phyloP scores from a whole-genome alignment of 2,113 vertebrate genomes.

The Cyrtonyx montezumae region DNA sequence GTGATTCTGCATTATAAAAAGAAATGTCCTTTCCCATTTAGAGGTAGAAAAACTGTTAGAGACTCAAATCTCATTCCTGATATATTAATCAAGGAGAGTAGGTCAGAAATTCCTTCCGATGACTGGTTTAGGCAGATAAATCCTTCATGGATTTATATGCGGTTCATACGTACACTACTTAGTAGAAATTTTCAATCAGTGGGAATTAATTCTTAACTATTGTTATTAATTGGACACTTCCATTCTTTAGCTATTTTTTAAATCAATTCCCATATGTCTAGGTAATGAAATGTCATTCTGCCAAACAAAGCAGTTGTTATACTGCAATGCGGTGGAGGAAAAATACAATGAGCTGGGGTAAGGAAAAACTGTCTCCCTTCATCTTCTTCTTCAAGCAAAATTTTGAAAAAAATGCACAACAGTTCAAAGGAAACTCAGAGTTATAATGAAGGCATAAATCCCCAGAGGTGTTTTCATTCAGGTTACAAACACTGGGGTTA shows the following conservation, averaged over 20 bases:
- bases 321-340: constrained; percentile 54
- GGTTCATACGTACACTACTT: background rate
- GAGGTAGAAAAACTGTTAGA: background rate
- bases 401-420: background rate
- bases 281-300: constrained; percentile 52
- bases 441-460: background rate
- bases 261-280: constrained; percentile 28
- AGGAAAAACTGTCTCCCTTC: constrained; percentile 38
- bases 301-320: constrained; percentile 43
- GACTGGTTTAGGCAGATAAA: background rate
- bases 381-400: background rate
- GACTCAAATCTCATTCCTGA: background rate
- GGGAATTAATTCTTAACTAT: background rate
- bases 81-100: background rate
- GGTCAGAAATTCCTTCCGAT: background rate
- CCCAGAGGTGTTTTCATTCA: background rate
- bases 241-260: constrained; percentile 19
- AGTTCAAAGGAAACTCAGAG: background rate
- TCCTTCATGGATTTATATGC: background rate
- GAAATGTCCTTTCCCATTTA: background rate
- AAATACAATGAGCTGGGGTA: constrained; percentile 26
- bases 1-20: background rate
- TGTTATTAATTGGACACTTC: constrained; percentile 9
- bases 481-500: background rate
- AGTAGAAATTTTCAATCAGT: background rate